Evolutionary conservation across 2,113 vertebrate genomes (phyloP).

Genomic region (Oncorhynchus kisutch): DNA sequence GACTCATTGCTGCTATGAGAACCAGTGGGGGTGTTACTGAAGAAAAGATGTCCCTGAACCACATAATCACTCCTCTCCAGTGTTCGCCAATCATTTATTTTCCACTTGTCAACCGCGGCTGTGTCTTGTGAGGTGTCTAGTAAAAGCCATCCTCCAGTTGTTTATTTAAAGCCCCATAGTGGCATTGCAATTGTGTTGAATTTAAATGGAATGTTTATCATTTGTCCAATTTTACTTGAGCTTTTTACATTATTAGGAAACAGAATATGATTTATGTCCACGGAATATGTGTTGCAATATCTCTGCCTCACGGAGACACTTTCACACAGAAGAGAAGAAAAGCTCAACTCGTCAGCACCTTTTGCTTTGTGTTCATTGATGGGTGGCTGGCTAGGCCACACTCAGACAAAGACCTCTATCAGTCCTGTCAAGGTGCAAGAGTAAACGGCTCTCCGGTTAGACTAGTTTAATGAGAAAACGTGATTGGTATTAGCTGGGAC

Average conservation of each 20-base stretch:
- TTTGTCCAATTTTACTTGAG: conserved; percentile 11
- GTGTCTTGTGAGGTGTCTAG: background rate
- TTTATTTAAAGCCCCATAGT: background rate
- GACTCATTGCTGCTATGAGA: conserved; percentile 15
- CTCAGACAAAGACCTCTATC: conserved; percentile 12
- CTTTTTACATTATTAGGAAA: background rate
- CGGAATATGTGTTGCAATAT: background rate
- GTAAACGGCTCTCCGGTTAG: conserved; percentile 26
- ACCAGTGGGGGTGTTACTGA: conserved; percentile 5
- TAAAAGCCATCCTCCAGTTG: background rate
- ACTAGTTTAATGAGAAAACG: conserved; percentile 30
- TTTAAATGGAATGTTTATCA: conserved; percentile 8
- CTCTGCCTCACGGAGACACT: conserved; percentile 5
- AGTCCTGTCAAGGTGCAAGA: conserved; percentile 18
- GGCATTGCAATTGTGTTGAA: background rate
- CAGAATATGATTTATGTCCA: conserved; percentile 1
- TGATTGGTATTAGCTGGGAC: conserved; percentile 43
- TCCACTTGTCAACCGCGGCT: conserved; percentile 19
- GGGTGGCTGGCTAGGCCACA: conserved; percentile 28
- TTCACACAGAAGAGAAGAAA: conserved; percentile 25
- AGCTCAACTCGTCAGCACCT: conserved; percentile 22
- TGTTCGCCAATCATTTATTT: conserved; percentile 1
- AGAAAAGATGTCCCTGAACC: background rate
- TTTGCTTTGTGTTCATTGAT: conserved; percentile 32
- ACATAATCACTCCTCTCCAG: conserved; percentile 19